Conservation (phyloP, 2,113 vertebrate species). For the Lasiurus borealis region DNA sequence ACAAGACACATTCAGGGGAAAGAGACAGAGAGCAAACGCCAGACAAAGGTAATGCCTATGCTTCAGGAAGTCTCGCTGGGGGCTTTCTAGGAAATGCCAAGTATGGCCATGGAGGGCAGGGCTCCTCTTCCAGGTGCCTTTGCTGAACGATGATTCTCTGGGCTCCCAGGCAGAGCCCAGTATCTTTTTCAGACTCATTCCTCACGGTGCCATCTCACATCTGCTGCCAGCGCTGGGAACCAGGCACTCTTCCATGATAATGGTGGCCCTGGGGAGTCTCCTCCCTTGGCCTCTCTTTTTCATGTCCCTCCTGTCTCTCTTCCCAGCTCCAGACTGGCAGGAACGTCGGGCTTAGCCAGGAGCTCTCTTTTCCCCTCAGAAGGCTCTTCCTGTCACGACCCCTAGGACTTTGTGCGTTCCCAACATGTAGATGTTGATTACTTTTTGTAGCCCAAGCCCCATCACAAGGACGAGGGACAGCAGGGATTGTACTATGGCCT, state of each 20-base stretch:
- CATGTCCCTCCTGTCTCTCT: background rate
- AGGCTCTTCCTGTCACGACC: background rate
- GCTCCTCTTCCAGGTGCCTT: background rate
- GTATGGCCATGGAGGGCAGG: background rate
- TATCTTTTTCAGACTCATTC: background rate
- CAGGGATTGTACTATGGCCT: background rate
- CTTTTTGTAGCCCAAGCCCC: background rate
- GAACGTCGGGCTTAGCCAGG: background rate
- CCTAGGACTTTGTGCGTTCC: background rate
- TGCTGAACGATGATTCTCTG: background rate
- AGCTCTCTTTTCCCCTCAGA: background rate
- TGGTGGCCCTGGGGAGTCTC: rapidly evolving
- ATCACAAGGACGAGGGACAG: constrained; percentile 33
- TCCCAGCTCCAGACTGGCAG: background rate
- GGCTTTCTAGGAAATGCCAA: background rate
- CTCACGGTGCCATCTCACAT: background rate
- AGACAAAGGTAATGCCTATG: background rate
- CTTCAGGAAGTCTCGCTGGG: background rate
- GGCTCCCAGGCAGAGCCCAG: background rate
- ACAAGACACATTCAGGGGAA: background rate
- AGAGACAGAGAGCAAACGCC: background rate
- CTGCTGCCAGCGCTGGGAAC: background rate
- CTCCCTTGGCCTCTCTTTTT: background rate
- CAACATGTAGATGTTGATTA: background rate
- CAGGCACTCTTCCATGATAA: background rate